Evolutionary conservation across 2,888 invertebrate species (phyloP), one percentile per base, ranked within the genome.

Genomic region (Eucera pruinosa): DNA sequence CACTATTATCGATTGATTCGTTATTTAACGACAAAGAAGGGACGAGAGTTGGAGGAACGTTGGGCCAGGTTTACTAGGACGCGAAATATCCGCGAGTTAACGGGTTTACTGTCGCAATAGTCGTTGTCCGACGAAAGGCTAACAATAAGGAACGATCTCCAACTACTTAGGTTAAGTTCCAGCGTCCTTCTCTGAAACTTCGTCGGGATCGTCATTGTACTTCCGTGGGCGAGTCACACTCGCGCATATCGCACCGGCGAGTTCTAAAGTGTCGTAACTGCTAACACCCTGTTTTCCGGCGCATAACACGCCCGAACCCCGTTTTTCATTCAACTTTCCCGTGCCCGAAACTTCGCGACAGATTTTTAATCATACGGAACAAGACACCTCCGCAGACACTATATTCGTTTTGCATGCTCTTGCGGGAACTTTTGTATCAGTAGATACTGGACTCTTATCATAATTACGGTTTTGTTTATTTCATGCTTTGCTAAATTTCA

Each of bases 91-190:
- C 43, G 48, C 62, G 69, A 78, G 76, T 77, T 84, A 82, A 84
- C 78, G 74, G 74, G 82, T 83, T 85, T 69, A 81, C 70, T 68
- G 80, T 80, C 67, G 75, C 73, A 71, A 78, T 79, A 78, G 70
- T 76, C 80, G 84, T 72, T 83, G 85, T 82, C 86, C 85, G 73
- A 80, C 77, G 84, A 85, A 84, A 84, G 81, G 84, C 82, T 80
- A 86, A 86, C 85, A 86, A 84, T 86, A 85, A 86, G 82, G 85
- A 86, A 85, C 84, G 84, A 84, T 86, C 86, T 75, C 70, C 70
- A 86, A 85, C 82, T 85, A 85, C 82, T 85, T 86, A 80, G 62
- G 82, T 83, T 85, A 85, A 85, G 77, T 83, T 81, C 76, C 72
- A 65, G 57, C 75, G 52, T 68, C 75, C 79, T 81, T 75, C 78